Percentiles rank a stretch among this genome's conserved stretches.
Conservation (phyloP, 2,797 vertebrate species). For the Dryobates pubescens region DNA sequence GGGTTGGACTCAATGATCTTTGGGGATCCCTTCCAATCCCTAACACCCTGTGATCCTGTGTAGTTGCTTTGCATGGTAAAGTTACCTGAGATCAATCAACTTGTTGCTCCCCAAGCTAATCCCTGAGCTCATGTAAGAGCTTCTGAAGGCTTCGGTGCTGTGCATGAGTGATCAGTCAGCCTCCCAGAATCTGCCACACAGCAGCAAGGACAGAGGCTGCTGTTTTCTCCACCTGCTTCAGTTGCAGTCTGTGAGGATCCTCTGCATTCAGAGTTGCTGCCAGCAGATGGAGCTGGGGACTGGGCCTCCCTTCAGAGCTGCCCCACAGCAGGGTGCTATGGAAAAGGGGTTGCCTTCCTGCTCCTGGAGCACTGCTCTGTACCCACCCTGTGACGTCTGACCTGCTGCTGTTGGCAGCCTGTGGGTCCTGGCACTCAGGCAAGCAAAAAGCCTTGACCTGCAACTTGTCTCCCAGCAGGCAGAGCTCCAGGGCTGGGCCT, state of each 20-base stretch:
- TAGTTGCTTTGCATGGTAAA: background rate
- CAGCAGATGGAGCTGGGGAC: constrained; percentile 30
- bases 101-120: background rate
- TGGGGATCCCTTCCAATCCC: too few species aligned
- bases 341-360: background rate
- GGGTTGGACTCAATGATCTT: too few species aligned
- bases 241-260: background rate
- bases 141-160: background rate
- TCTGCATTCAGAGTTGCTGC: background rate
- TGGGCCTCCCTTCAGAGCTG: background rate
- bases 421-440: background rate
- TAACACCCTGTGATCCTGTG: too few species aligned
- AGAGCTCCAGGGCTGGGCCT: background rate
- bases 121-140: background rate
- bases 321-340: accelerated
- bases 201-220: background rate
- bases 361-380: background rate
- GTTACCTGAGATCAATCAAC: background rate
- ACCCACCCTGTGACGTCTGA: background rate
- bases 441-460: background rate
- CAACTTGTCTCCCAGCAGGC: background rate
- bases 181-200: background rate
- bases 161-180: background rate
- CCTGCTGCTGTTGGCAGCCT: background rate
- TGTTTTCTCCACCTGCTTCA: background rate